These are phyloP conservation scores for Collichthys lucidus DNA, from an alignment of 2,113 vertebrate species.

Conservation along the genomic window DNA sequence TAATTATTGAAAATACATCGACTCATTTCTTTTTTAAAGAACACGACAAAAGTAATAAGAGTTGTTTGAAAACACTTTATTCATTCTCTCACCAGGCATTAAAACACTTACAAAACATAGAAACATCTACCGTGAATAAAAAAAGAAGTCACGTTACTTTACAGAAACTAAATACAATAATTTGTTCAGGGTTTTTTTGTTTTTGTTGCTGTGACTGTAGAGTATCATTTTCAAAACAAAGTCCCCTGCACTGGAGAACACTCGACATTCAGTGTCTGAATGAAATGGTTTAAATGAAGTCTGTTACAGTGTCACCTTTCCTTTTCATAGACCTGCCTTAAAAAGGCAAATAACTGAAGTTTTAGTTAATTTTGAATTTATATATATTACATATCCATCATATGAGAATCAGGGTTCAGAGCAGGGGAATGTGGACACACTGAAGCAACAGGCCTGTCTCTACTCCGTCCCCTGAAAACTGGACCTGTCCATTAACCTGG, in stretches of 20 bases:
- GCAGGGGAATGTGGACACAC: conserved; percentile 16
- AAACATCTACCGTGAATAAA: conserved; percentile 16
- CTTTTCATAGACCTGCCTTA: background rate
- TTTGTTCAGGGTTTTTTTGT: conserved; percentile 20
- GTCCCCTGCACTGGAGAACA: background rate
- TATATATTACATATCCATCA: background rate
- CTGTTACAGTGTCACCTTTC: background rate
- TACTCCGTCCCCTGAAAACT: background rate
- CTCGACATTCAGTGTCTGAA: background rate
- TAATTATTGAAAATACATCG: conserved; percentile 14
- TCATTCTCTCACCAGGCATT: conserved; percentile 43
- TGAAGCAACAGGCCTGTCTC: background rate
- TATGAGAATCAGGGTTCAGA: background rate
- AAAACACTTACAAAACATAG: conserved; percentile 52
- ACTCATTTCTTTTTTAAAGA: background rate
- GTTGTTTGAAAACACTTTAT: conserved; percentile 65
- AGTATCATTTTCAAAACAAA: conserved; percentile 5
- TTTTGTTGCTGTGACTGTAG: conserved; percentile 14
- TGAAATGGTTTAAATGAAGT: background rate
- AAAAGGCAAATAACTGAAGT: conserved; percentile 22
- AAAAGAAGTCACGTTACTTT: conserved; percentile 12
- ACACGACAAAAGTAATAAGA: background rate
- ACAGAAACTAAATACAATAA: conserved; percentile 11
- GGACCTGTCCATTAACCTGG: background rate
- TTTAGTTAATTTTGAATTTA: background rate